These are phyloP conservation scores for Plebejus argus DNA, from an alignment of 2,888 invertebrate species.

Conservation along the genomic window DNA sequence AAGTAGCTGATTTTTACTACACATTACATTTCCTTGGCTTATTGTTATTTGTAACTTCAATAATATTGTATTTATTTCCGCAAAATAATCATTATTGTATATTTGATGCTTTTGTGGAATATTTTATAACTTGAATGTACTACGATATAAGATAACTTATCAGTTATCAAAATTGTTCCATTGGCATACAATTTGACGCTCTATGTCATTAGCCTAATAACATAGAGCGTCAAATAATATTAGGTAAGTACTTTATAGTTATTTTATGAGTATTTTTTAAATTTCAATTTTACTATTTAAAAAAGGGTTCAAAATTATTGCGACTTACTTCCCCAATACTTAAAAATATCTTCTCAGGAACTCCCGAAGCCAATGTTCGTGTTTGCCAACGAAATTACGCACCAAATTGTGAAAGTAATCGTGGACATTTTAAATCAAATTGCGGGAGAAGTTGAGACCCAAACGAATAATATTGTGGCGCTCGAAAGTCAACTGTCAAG, in stretches of 20 bases:
- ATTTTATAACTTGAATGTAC: no score
- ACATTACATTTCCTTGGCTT: neutral
- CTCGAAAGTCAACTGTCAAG: neutral
- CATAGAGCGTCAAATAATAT: no score
- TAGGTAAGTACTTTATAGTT: no score
- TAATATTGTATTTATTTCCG: slow-evolving; percentile 26
- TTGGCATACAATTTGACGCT: no score
- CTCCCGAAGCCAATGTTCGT: neutral
- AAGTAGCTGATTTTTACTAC: neutral
- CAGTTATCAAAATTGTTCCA: no score
- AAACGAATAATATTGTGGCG: neutral
- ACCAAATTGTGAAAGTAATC: slow-evolving; percentile 11
- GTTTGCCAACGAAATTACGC: neutral
- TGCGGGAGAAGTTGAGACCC: neutral
- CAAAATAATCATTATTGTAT: no score
- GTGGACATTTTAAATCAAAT: neutral
- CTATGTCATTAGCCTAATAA: no score
- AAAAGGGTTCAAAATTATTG: neutral
- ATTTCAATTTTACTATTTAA: no score
- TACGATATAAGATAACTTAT: no score
- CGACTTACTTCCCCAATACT: neutral
- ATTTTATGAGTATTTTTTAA: no score
- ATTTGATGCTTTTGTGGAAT: no score
- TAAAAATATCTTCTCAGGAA: neutral
- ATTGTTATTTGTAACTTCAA: slow-evolving; percentile 28